Evolutionary conservation across 2,888 invertebrate species (phyloP).

Genomic region (Drosophila longiperda): DNA sequence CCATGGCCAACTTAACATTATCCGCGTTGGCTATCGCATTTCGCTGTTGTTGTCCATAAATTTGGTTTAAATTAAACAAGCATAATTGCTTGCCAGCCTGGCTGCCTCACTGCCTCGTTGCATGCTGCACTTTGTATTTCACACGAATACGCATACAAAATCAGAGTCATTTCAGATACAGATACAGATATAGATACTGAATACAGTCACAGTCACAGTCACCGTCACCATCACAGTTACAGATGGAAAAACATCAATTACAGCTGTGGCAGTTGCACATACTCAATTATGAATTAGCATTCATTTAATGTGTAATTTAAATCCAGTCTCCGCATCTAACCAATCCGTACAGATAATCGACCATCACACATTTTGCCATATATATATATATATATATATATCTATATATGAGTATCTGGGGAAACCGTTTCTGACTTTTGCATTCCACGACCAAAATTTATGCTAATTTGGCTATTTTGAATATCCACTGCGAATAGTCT

Average conservation of each 20-base stretch:
- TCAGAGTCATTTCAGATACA: conserved; percentile 7
- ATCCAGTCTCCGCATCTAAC: conserved; percentile 51
- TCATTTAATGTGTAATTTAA: conserved; percentile 82
- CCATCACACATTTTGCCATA: conserved; percentile 68
- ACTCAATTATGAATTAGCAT: conserved; percentile 82
- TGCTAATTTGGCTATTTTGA: conserved; percentile 58
- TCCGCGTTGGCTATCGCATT: conserved; percentile 35
- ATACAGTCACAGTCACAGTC: neutral
- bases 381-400: conserved; percentile 27
- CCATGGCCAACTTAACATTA: conserved; percentile 59
- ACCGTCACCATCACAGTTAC: neutral
- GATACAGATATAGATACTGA: conserved; percentile 2
- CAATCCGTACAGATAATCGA: conserved; percentile 28
- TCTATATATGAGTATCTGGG: conserved; percentile 17
- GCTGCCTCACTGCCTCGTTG: neutral
- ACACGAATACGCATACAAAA: conserved; percentile 15
- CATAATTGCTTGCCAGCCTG: conserved; percentile 65
- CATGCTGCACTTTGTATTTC: conserved; percentile 25
- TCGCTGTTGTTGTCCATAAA: conserved; percentile 59
- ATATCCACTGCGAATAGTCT: conserved; percentile 34
- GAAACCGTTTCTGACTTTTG: conserved; percentile 14
- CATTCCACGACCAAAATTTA: conserved; percentile 40
- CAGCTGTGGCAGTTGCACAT: conserved; percentile 57
- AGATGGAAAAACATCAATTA: conserved; percentile 22
- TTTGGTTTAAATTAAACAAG: conserved; percentile 71